phyloP scores from a whole-genome alignment of 2,797 vertebrate genomes.

The Neosilurus hyrtlii region DNA sequence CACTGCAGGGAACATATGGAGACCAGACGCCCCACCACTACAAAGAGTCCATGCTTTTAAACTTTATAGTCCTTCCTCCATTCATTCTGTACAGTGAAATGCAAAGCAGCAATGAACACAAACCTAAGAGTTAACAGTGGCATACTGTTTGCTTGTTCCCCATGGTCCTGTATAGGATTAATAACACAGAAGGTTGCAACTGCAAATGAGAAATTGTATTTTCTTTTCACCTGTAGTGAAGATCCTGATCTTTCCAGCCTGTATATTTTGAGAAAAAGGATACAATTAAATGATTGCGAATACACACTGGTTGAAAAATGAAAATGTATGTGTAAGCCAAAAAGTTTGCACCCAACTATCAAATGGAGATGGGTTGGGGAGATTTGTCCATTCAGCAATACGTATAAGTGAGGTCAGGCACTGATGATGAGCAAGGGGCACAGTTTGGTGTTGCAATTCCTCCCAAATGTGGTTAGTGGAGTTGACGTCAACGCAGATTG shows the following conservation, averaged over 20 bases:
- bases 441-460: not conserved
- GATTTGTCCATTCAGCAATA: not conserved
- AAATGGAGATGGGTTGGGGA: not conserved
- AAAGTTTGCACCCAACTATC: not conserved
- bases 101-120: constrained; percentile 5
- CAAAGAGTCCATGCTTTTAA: not conserved
- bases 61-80: not conserved
- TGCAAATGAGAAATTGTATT: not conserved
- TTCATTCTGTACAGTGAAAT: not conserved
- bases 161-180: not conserved
- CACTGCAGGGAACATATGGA: constrained; percentile 51
- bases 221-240: not conserved
- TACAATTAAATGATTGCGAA: no score
- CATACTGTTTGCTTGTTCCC: not conserved
- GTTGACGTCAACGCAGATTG: not conserved
- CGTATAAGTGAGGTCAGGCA: not conserved
- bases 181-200: not conserved
- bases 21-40: constrained; percentile 20
- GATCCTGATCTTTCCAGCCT: not conserved
- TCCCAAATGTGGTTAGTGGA: not conserved
- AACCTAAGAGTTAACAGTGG: not conserved
- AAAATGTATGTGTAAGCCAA: not conserved
- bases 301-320: no score
- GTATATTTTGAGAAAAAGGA: not conserved
- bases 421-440: not conserved